Conservation (phyloP, 2,888 invertebrate species). For the Isoperla grammatica region DNA sequence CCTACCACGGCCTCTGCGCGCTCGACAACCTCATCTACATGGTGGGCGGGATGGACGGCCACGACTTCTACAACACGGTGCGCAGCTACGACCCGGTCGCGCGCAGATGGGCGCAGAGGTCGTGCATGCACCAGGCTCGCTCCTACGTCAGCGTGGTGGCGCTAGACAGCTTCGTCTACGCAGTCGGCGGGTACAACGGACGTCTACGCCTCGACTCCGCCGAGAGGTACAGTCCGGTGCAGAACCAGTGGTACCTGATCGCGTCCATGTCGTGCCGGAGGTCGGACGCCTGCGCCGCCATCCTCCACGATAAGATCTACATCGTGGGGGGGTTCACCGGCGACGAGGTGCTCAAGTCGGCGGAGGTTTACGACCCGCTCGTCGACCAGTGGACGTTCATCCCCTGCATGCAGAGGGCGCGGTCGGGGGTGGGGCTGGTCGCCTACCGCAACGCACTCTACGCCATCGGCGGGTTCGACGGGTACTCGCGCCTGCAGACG, state of each 20-base stretch:
- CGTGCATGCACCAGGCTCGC: constrained; percentile 45
- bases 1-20: constrained; percentile 65
- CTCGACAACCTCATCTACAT: constrained; percentile 42
- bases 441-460: constrained; percentile 61
- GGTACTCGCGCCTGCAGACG: constrained; percentile 59
- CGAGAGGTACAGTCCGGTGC: constrained; percentile 37
- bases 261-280: constrained; percentile 58
- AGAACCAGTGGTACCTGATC: constrained; percentile 48
- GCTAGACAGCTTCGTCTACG: constrained; percentile 52
- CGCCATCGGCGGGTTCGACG: constrained; percentile 77
- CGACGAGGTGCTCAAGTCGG: constrained; percentile 64
- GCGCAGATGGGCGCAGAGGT: constrained; percentile 41
- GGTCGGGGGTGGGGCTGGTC: constrained; percentile 72
- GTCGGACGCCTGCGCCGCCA: constrained; percentile 46
- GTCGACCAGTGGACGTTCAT: constrained; percentile 67
- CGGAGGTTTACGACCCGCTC: constrained; percentile 65
- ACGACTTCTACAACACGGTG: constrained; percentile 42
- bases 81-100: constrained; percentile 40
- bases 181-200: constrained; percentile 48
- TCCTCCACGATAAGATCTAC: constrained; percentile 50
- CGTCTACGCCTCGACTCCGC: constrained; percentile 40
- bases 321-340: constrained; percentile 79
- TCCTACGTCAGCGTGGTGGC: constrained; percentile 67
- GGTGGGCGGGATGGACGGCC: constrained; percentile 47
- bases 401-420: constrained; percentile 61